A percentile compares a stretch with the other conserved stretches of the same genome.
Conservation (phyloP, 2,888 invertebrate genomes). For the Bombyx huttoni region DNA sequence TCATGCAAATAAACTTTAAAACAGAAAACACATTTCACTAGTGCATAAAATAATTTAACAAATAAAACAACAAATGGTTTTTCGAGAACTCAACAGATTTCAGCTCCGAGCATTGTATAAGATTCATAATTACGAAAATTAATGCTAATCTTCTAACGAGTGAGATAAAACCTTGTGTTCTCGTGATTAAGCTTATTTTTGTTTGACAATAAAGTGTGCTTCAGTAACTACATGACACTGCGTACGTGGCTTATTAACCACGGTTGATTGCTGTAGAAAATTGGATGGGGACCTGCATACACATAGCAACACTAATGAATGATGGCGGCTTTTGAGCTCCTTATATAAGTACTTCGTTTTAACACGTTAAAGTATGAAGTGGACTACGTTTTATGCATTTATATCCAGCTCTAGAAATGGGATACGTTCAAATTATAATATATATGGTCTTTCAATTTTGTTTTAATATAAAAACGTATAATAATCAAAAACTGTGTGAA, state of each 20-base stretch:
- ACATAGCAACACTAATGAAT: slow-evolving; percentile 23
- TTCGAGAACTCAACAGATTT: background rate
- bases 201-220: slow-evolving; percentile 6
- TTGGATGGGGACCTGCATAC: slow-evolving; percentile 43
- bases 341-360: background rate
- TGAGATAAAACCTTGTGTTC: background rate
- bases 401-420: too few relatives aligned
- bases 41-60: background rate
- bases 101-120: background rate
- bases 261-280: slow-evolving; percentile 47
- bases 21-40: background rate
- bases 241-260: slow-evolving; percentile 41
- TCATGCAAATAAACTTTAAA: background rate
- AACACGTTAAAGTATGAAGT: slow-evolving; percentile 10
- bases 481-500: too few relatives aligned
- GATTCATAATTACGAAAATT: background rate
- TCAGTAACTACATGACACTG: slow-evolving; percentile 28
- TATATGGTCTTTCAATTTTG: too few relatives aligned
- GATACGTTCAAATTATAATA: too few relatives aligned
- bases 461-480: too few relatives aligned
- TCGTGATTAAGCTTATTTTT: background rate
- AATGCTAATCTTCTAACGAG: background rate
- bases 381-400: too few relatives aligned
- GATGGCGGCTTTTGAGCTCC: slow-evolving; percentile 17
- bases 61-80: background rate